These are phyloP conservation scores for Limnothrissa miodon DNA, from an alignment of 2,113 vertebrate species.

Conservation along the genomic window DNA sequence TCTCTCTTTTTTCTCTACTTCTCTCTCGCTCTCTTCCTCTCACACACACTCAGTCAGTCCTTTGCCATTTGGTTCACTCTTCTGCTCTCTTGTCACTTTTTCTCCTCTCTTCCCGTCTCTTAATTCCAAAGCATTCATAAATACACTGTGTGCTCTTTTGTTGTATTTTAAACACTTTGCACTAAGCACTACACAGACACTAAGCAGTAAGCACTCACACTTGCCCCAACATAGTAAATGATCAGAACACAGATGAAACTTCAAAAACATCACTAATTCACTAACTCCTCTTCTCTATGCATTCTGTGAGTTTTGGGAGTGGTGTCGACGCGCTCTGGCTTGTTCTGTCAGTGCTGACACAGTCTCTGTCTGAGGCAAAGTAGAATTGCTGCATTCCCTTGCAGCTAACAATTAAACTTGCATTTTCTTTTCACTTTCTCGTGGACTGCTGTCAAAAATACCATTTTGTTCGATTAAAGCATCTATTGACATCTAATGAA, in stretches of 20 bases:
- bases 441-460: background rate
- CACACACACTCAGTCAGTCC: background rate
- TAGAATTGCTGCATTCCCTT: background rate
- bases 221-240: too few relatives aligned
- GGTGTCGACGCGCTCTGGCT: background rate
- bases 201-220: too few relatives aligned
- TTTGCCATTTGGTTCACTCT: background rate
- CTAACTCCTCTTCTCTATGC: conserved; percentile 40
- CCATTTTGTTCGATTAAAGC: background rate
- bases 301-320: background rate
- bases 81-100: background rate
- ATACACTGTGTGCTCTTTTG: too few relatives aligned
- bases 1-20: conserved; percentile 35
- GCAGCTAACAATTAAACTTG: background rate
- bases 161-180: too few relatives aligned
- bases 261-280: too few relatives aligned
- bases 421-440: background rate
- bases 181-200: too few relatives aligned
- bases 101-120: background rate
- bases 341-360: background rate
- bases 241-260: too few relatives aligned
- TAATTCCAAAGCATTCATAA: too few relatives aligned
- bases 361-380: background rate
- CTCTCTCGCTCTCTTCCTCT: background rate
- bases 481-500: background rate